Evolutionary conservation across 2,888 invertebrate species (phyloP).

Genomic region (Tineola bisselliella): DNA sequence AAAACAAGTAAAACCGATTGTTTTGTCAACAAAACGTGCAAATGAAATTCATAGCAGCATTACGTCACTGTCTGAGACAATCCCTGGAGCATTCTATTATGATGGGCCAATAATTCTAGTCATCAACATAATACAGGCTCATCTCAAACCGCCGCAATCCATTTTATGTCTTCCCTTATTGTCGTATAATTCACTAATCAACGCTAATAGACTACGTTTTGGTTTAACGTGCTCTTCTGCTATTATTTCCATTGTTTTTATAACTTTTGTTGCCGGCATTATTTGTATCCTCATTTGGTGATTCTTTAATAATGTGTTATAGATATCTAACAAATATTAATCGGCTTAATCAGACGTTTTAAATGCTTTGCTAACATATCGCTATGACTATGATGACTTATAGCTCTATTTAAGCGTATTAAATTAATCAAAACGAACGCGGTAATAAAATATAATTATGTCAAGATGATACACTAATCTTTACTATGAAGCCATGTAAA

Average conservation of each 20-base stretch:
- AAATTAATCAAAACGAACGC: too few relatives aligned
- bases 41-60: conserved; percentile 7
- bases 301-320: too few relatives aligned
- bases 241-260: conserved; percentile 1
- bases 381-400: too few relatives aligned
- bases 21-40: neutral
- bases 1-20: neutral
- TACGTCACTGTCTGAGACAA: conserved; percentile 8
- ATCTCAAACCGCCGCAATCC: conserved; percentile 8
- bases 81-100: neutral
- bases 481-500: too few relatives aligned
- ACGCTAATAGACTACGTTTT: conserved; percentile 15
- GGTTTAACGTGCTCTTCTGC: neutral
- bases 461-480: too few relatives aligned
- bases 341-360: too few relatives aligned
- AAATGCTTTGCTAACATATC: too few relatives aligned
- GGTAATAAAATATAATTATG: too few relatives aligned
- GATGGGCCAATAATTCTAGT: conserved; percentile 11
- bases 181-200: conserved; percentile 33
- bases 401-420: too few relatives aligned
- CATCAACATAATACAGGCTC: conserved; percentile 9
- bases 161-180: conserved; percentile 11
- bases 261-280: neutral
- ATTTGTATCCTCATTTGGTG: neutral
- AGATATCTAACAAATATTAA: too few relatives aligned